Evolutionary conservation across 2,113 vertebrate species (phyloP).

Genomic region (Lichenostomus cassidix): DNA sequence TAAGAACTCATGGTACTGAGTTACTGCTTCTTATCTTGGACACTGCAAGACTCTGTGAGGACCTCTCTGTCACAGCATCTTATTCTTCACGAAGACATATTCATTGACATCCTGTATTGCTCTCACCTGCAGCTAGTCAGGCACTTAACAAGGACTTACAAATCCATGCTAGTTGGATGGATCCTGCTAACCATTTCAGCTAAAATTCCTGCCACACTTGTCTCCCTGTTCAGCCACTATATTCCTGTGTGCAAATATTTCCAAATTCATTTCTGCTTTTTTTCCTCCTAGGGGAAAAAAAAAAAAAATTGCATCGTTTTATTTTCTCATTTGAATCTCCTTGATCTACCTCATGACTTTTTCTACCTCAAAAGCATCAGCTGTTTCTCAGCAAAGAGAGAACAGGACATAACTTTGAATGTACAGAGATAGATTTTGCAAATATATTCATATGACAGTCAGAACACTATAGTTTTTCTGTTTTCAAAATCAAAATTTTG

Average conservation of each 20-base stretch:
- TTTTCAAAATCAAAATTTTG: not conserved
- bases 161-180: not conserved
- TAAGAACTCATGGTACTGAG: not conserved
- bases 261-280: not conserved
- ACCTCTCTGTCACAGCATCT: not conserved
- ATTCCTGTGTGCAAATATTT: not conserved
- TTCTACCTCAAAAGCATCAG: not conserved
- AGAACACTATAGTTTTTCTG: not conserved
- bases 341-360: not conserved
- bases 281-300: not conserved
- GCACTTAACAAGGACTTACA: not conserved
- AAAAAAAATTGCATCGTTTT: not conserved
- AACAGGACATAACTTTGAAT: not conserved
- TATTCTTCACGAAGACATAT: not conserved
- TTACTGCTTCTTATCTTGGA: not conserved
- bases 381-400: not conserved
- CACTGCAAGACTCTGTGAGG: not conserved
- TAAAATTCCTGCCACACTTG: not conserved
- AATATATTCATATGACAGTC: not conserved
- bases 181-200: not conserved
- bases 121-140: not conserved
- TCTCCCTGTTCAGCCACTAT: not conserved
- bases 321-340: not conserved
- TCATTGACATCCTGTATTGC: rapidly evolving
- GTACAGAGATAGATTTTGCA: not conserved